These are phyloP conservation scores for Lepus europaeus DNA, from an alignment of 2,113 vertebrate genomes.

Conservation along the genomic window DNA sequence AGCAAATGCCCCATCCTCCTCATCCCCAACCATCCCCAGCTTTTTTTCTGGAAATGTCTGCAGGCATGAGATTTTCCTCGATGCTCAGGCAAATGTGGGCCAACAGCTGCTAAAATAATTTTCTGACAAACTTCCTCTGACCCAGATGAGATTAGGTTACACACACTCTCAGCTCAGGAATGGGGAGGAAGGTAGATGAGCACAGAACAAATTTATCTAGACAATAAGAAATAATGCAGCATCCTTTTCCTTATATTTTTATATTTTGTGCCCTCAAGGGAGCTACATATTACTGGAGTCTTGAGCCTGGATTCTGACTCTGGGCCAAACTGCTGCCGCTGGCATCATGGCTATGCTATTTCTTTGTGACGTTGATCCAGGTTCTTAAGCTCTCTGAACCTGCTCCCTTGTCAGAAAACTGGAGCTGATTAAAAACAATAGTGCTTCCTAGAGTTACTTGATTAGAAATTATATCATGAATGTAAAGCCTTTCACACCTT, in stretches of 20 bases:
- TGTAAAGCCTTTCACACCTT: neutral
- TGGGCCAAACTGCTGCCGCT: neutral
- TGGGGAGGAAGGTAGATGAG: neutral
- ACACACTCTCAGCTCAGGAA: neutral
- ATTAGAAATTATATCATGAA: neutral
- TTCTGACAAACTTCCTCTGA: neutral
- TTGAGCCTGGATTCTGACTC: neutral
- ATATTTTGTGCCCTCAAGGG: neutral
- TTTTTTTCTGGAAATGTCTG: constrained; percentile 36
- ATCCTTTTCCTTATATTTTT: neutral
- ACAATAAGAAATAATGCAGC: neutral
- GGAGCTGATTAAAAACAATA: neutral
- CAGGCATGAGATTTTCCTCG: neutral
- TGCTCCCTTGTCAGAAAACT: neutral
- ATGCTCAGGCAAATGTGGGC: neutral
- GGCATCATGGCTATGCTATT: neutral
- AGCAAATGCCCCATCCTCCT: neutral
- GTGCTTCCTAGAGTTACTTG: neutral
- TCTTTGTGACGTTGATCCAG: neutral
- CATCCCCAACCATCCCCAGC: neutral
- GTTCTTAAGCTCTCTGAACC: neutral
- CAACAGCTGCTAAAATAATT: neutral
- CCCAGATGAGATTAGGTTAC: neutral
- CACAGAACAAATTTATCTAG: neutral
- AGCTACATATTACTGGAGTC: neutral